phyloP scores from a whole-genome alignment of 2,888 invertebrate species.

The Thereva unica region DNA sequence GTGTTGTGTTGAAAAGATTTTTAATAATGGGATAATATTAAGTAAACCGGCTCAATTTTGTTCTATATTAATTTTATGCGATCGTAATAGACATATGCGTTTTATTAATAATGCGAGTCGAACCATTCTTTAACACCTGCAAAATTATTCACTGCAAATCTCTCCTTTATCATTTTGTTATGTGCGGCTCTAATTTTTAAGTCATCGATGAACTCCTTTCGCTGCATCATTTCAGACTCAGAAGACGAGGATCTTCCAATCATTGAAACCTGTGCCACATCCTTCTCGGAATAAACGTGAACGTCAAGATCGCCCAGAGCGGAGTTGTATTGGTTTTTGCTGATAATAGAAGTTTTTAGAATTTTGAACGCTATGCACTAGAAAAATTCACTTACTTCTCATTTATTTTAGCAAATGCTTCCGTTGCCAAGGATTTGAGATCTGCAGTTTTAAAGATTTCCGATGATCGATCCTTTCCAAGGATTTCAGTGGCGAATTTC shows the following conservation, averaged over 20 bases:
- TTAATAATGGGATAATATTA: no score
- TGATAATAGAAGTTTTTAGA: no score
- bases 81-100: no score
- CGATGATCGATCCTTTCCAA: conserved; percentile 1
- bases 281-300: neutral
- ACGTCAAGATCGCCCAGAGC: no score
- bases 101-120: conserved; percentile 6
- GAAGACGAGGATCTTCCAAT: neutral
- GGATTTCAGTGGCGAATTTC: conserved; percentile 11
- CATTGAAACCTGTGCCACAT: neutral
- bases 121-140: conserved; percentile 14
- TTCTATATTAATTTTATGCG: no score
- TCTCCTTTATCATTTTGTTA: conserved; percentile 6
- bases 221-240: no score
- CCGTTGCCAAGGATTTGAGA: neutral
- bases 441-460: neutral
- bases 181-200: neutral
- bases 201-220: neutral
- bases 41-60: no score
- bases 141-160: conserved; percentile 12
- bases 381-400: no score
- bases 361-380: no score
- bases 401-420: neutral
- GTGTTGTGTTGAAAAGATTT: no score
- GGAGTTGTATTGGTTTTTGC: no score